These are phyloP conservation scores for Pluvianellus socialis DNA, from an alignment of 2,113 vertebrate genomes.

Conservation along the genomic window DNA sequence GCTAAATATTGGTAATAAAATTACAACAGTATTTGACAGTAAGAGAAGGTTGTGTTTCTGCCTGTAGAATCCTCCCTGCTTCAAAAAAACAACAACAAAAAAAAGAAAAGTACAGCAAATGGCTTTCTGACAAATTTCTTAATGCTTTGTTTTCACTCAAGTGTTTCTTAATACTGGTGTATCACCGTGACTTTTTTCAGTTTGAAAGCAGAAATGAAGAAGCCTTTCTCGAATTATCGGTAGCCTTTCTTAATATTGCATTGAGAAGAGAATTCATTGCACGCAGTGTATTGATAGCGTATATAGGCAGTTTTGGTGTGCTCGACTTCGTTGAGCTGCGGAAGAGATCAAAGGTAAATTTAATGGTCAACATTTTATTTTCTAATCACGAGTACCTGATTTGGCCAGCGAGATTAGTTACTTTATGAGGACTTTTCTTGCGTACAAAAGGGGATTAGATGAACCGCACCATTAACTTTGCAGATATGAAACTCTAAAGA, in stretches of 20 bases:
- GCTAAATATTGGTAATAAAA: neutral
- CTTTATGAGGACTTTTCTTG: neutral
- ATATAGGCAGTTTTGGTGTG: neutral
- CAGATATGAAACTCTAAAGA: neutral
- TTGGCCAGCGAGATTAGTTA: neutral
- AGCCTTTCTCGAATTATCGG: neutral
- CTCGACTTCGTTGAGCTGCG: neutral
- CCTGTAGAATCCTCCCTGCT: neutral
- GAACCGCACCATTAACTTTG: neutral
- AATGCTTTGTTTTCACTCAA: neutral
- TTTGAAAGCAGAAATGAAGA: neutral
- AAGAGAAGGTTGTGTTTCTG: neutral
- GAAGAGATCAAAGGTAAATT: neutral
- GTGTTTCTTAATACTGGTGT: neutral
- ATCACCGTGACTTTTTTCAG: neutral
- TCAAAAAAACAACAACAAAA: neutral
- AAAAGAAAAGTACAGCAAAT: neutral
- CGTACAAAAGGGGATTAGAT: neutral
- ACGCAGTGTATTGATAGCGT: fast-evolving
- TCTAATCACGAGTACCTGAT: neutral
- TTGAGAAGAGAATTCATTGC: neutral
- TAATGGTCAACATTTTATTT: neutral
- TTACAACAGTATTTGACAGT: neutral
- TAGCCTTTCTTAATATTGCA: neutral
- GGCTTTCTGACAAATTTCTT: neutral